phyloP scores from a whole-genome alignment of 2,797 vertebrate genomes.

The Acanthurus lineatus region DNA sequence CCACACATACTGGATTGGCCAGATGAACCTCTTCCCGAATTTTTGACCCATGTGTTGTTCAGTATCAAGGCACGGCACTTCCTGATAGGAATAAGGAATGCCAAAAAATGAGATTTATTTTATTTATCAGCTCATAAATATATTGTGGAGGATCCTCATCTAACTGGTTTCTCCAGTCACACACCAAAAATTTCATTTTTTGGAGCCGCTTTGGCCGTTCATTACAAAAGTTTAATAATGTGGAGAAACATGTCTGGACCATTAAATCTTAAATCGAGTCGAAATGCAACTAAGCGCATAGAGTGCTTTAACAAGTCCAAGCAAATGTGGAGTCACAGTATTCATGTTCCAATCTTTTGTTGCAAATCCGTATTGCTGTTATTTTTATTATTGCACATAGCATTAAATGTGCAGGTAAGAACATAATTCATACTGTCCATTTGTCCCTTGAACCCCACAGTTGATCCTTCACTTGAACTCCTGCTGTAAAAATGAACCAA shows the following conservation, averaged over 20 bases:
- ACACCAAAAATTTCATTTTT: not conserved
- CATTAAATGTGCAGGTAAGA: not conserved
- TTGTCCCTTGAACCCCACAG: not conserved
- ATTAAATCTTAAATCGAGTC: too few relatives aligned
- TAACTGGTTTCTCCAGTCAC: not conserved
- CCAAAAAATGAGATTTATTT: slow-evolving; percentile 26
- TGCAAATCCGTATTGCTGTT: not conserved
- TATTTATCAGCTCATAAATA: slow-evolving; percentile 33
- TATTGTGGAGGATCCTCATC: slow-evolving; percentile 5
- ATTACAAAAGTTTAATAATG: slow-evolving; percentile 1
- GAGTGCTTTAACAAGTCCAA: too few relatives aligned
- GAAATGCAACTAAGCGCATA: too few relatives aligned
- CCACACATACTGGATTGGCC: slow-evolving; percentile 44
- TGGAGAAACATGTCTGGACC: not conserved
- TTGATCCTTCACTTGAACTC: not conserved
- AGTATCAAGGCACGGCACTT: slow-evolving; percentile 36
- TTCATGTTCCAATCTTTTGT: too few relatives aligned
- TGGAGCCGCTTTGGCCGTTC: slow-evolving; percentile 3
- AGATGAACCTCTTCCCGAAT: slow-evolving; percentile 44
- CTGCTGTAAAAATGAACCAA: not conserved
- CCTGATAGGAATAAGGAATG: slow-evolving; percentile 34
- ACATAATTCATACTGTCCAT: not conserved
- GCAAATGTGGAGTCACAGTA: too few relatives aligned
- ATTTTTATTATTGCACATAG: not conserved
- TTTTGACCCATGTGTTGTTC: slow-evolving; percentile 44